Base-by-base conservation (phyloP, 2,888 invertebrate species). In the Ophion costatus region DNA sequence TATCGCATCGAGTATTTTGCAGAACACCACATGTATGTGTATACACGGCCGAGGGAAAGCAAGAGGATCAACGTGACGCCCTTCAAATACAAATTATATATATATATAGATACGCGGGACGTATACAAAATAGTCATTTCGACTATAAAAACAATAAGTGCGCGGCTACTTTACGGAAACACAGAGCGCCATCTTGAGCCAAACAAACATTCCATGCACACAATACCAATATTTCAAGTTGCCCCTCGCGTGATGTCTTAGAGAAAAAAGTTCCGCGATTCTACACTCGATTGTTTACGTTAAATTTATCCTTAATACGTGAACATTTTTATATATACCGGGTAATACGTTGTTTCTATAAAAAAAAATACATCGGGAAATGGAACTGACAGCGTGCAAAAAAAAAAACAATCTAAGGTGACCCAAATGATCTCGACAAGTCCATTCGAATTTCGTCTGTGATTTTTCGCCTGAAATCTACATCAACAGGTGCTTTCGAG, bases 171-270 rank as follows among this genome's bases (percentile, higher is more conserved):
- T 64, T 57, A 57, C 51, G 51, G 17, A 51, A 51, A 17, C 17
- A 51, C 4, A 14, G 51, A 67, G 51, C 66, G 59, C 64, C 64
- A 71, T 66, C 38, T 70, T 33, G 51, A 51, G 11, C 17, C 17
- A 51, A 17, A 17, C 33, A 33, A 82, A 82, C 85, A 85, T 85
- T 85, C 85, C 85, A 85, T 80, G 70, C 66, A 76, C 73, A 57
- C 67, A 71, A 67, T 22, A 33, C 33, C 22, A 64, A 9, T 77
- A 70, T 17, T 77, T 45, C 71, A 57, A 66, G 29, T 56, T 66
- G 24, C 14, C 4, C 57, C 66, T 42, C 77, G 29, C 57, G 57
- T 33, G 33, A 70, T n/a, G n/a, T 70, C 56, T 24, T 17, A 24
- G 14, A 7, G 14, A 61, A 74, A 45, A 5, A 61, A 74, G 11